Evolutionary conservation across 1,140 invertebrate genomes (phyloP), one percentile per base, ranked within the genome.

Genomic region (Xylocopa sonorina): DNA sequence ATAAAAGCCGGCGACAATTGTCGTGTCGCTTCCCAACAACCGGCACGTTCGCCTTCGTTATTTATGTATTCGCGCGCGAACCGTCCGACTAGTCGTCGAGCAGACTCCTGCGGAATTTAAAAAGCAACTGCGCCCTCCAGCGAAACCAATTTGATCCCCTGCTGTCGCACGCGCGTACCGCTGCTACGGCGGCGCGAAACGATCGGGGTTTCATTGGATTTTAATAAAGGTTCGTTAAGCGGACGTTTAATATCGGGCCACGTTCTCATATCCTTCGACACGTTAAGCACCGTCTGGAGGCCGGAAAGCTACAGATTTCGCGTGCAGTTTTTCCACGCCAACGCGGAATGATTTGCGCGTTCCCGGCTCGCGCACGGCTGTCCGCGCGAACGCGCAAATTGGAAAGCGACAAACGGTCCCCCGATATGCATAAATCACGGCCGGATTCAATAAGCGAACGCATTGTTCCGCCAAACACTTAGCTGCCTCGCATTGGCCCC

Each of bases 191-290:
- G 14, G 27, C 27, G 34, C 24, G 32, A 50, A 48, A 38, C 38
- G 38, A 50, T 62, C 43, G 63, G 38, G n/a, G 32, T 74, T 67
- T 67, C 69, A 79, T 82, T 64, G 66, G 58, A 78, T 71, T 85
- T 85, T 84, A 84, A 85, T 85, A 73, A 85, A 81, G 75, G 69
- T 81, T 85, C 69, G 68, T 84, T 84, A 84, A 84, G 55, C 63
- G 38, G 14, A 1, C 74, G 58, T 78, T 78, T 80, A 67, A 80
- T 75, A 80, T 75, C 71, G 32, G 32, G 16, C 41, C 29, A 50
- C 53, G 53, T 43, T 80, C 63, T 64, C 77, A 75, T 67, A 66
- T 75, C 50, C 51, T 29, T 50, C 21, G 34, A 2, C 18, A 34
- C 29, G 29, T 24, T 27, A 9, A 3, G 2, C n/a, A 48, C 67